Evolutionary conservation across 2,888 invertebrate genomes (phyloP).

Genomic region (Lasioglossum leucozonium): DNA sequence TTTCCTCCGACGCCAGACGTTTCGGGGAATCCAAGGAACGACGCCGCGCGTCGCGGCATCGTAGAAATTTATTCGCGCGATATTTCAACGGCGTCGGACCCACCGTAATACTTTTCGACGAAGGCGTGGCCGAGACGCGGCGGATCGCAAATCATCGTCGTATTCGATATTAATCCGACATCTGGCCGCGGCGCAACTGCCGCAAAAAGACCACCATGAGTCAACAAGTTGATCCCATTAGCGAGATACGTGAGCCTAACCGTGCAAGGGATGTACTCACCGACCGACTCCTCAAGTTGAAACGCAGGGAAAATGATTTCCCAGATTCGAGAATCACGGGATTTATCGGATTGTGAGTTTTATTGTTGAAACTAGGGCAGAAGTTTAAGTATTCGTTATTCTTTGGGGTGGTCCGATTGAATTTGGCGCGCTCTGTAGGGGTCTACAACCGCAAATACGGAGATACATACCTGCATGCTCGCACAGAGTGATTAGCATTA

Average conservation of each 20-base stretch:
- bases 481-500: no score
- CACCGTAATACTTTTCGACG: slow-evolving; percentile 23
- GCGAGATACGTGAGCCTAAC: not conserved
- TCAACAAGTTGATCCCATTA: slow-evolving; percentile 18
- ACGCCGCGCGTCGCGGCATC: slow-evolving; percentile 10
- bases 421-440: not conserved
- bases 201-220: slow-evolving; percentile 4
- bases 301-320: not conserved
- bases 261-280: not conserved
- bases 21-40: slow-evolving; percentile 50
- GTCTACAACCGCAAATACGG: not conserved
- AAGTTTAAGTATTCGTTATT: not conserved
- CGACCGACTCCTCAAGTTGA: not conserved
- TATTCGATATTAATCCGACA: slow-evolving; percentile 2
- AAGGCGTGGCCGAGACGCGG: not conserved
- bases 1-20: slow-evolving; percentile 37
- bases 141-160: slow-evolving; percentile 24
- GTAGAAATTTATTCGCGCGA: slow-evolving; percentile 44
- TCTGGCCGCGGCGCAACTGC: slow-evolving; percentile 10
- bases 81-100: slow-evolving; percentile 31
- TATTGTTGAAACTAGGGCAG: not conserved
- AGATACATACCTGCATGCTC: no score
- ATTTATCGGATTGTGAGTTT: not conserved
- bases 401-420: not conserved
- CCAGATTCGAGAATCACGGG: not conserved